These are phyloP conservation scores for Pseudomyrmex flavicornis DNA, from an alignment of 1,140 invertebrate species.

Conservation along the genomic window DNA sequence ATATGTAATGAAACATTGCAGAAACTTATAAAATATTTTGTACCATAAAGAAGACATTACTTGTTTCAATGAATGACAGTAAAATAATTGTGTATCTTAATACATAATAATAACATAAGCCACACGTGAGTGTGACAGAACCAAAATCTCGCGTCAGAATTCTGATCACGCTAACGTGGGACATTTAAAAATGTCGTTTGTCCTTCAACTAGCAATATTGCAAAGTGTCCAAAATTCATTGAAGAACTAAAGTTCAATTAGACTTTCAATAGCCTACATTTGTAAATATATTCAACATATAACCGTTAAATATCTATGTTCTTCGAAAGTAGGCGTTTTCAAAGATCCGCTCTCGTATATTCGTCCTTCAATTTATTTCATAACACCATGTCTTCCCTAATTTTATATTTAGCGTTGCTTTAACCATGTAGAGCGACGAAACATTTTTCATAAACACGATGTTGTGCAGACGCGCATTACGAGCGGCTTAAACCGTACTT, in stretches of 20 bases:
- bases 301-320: conserved; percentile 63
- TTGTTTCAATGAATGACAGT: conserved; percentile 23
- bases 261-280: conserved; percentile 70
- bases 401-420: conserved; percentile 81
- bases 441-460: conserved; percentile 79
- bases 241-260: conserved; percentile 71
- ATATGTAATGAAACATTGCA: conserved; percentile 9
- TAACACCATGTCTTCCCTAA: conserved; percentile 74
- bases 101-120: not conserved
- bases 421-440: conserved; percentile 83
- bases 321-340: conserved; percentile 69
- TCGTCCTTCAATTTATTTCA: conserved; percentile 70
- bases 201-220: conserved; percentile 75
- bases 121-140: conserved; percentile 45
- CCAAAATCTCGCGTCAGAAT: conserved; percentile 41
- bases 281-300: conserved; percentile 66
- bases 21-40: conserved; percentile 51
- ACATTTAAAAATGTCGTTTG: conserved; percentile 72
- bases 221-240: conserved; percentile 73
- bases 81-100: conserved; percentile 37
- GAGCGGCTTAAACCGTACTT: conserved; percentile 76
- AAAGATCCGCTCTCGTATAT: conserved; percentile 63
- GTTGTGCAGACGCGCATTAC: conserved; percentile 65
- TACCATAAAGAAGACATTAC: conserved; percentile 46
- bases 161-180: conserved; percentile 79